Conservation (phyloP, 2,797 vertebrate genomes). For the Luscinia megarhynchos region DNA sequence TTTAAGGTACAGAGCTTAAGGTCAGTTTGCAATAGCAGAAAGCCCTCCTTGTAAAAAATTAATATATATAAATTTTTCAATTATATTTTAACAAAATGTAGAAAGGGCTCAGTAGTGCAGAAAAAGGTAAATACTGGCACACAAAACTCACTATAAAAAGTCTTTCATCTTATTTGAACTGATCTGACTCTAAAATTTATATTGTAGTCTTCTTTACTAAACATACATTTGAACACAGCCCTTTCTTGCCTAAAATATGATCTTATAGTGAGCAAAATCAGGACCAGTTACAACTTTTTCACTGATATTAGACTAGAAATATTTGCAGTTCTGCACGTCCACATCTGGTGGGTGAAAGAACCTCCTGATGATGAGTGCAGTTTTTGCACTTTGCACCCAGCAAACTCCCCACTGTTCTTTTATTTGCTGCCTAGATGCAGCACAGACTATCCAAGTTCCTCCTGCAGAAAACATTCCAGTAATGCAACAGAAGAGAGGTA, state of each 20-base stretch:
- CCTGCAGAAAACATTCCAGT: background rate
- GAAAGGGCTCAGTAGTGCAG: background rate
- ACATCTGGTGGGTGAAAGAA: background rate
- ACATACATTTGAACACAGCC: background rate
- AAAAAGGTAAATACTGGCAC: background rate
- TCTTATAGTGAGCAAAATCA: background rate
- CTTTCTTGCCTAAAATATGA: background rate
- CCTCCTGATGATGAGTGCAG: background rate
- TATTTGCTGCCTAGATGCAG: background rate
- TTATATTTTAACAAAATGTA: background rate
- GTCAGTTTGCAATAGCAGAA: background rate
- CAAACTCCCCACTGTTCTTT: background rate
- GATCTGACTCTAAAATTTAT: background rate
- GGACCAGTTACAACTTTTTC: background rate
- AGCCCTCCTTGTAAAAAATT: background rate
- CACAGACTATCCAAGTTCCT: background rate
- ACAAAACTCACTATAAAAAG: background rate
- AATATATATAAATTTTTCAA: background rate
- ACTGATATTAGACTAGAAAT: background rate
- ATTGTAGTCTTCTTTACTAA: background rate
- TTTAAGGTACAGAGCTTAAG: background rate
- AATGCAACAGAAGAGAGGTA: background rate
- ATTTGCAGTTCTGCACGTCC: background rate
- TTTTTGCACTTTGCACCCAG: background rate
- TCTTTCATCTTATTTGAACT: background rate